Conservation (phyloP, 2,797 vertebrate genomes). For the Pangasius larnaudii region DNA sequence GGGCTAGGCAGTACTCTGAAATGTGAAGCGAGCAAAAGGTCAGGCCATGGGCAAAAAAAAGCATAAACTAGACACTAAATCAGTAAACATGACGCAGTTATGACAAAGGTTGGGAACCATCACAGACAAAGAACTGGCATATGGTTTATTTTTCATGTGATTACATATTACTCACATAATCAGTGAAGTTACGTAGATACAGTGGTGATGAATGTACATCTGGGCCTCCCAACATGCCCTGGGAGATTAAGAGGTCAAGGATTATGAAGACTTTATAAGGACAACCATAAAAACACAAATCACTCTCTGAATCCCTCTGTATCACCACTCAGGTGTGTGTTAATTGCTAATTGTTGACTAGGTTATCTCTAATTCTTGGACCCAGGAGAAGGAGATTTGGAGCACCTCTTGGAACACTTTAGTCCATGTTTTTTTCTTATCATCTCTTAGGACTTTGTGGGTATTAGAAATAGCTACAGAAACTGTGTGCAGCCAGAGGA, state of each 20-base stretch:
- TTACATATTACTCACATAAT: background rate
- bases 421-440: conserved; percentile 35
- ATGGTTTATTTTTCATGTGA: background rate
- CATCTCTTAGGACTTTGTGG: conserved; percentile 42
- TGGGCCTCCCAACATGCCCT: background rate
- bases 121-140: background rate
- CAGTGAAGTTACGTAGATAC: background rate
- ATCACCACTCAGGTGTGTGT: conserved; percentile 31
- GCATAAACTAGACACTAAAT: background rate
- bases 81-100: background rate
- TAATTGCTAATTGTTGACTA: conserved; percentile 39
- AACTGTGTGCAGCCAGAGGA: background rate
- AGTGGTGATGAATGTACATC: background rate
- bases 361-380: conserved; percentile 45
- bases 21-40: background rate
- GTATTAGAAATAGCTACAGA: conserved; percentile 46
- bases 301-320: background rate
- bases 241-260: background rate
- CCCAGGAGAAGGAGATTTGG: conserved; percentile 34
- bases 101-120: background rate
- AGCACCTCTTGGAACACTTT: conserved; percentile 7
- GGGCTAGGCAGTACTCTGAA: background rate
- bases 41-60: background rate
- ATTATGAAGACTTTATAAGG: background rate
- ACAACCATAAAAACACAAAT: background rate